These are phyloP conservation scores for Zaprionus vittiger DNA, from an alignment of 1,140 invertebrate genomes.

Conservation along the genomic window DNA sequence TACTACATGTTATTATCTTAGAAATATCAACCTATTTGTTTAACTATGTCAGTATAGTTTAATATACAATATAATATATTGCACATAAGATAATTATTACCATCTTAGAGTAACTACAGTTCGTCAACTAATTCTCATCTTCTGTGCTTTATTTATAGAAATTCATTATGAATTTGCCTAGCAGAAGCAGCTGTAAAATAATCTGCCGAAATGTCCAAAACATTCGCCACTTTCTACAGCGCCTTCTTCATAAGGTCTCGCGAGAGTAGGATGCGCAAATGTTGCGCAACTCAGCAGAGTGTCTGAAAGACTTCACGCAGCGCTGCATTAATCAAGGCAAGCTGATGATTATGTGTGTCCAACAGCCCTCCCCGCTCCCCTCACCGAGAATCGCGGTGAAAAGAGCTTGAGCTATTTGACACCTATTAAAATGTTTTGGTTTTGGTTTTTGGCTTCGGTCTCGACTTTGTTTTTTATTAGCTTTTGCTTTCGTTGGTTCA, in stretches of 20 bases:
- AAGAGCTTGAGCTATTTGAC: slow-evolving; percentile 61
- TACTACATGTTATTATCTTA: no score
- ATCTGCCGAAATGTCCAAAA: slow-evolving; percentile 29
- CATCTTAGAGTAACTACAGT: background rate
- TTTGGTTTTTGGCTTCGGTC: slow-evolving; percentile 25
- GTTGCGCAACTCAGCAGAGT: slow-evolving; percentile 64
- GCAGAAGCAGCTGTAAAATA: slow-evolving; percentile 37
- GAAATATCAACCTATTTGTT: background rate
- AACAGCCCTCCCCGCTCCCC: background rate
- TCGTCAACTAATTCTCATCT: background rate
- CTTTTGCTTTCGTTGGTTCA: slow-evolving; percentile 60
- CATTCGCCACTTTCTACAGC: slow-evolving; percentile 55
- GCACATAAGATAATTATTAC: background rate
- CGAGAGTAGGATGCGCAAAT: slow-evolving; percentile 53
- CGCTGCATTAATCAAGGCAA: slow-evolving; percentile 64
- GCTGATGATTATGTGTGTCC: slow-evolving; percentile 32
- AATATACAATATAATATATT: background rate
- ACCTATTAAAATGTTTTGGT: slow-evolving; percentile 60
- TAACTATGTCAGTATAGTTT: background rate
- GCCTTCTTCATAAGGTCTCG: slow-evolving; percentile 47
- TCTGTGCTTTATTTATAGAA: slow-evolving; percentile 24
- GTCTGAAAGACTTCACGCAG: slow-evolving; percentile 16
- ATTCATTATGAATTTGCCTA: slow-evolving; percentile 56
- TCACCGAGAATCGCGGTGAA: slow-evolving; percentile 52
- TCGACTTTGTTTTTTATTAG: slow-evolving; percentile 35